These are phyloP conservation scores for Paramuricea clavata DNA, from an alignment of 92 coral and sea anemone species.

Conservation along the genomic window DNA sequence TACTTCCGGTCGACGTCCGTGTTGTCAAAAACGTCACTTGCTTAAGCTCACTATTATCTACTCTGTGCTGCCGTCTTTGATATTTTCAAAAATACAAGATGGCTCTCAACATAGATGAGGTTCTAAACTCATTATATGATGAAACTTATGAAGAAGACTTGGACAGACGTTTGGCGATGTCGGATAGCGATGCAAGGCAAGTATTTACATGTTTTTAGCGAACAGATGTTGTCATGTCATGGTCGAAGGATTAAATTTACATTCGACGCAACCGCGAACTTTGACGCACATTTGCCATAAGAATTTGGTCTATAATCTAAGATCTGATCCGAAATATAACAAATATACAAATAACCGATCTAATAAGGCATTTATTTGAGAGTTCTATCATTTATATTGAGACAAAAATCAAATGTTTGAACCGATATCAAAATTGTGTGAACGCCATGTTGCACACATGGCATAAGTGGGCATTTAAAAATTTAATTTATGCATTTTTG, in stretches of 20 bases:
- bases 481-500: background rate
- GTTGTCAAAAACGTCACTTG: too few species aligned
- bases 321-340: background rate
- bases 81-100: too few species aligned
- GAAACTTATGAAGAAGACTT: background rate
- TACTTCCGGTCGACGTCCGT: too few species aligned
- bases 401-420: background rate
- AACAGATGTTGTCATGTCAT: background rate
- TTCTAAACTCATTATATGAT: background rate
- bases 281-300: too few species aligned
- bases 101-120: background rate
- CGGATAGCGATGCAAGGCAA: background rate
- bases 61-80: background rate
- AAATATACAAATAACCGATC: too few species aligned
- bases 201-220: background rate
- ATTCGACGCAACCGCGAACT: too few species aligned
- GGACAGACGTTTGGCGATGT: background rate
- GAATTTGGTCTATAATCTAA: background rate
- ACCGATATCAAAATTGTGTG: background rate
- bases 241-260: background rate
- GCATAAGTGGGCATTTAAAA: background rate
- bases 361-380: background rate
- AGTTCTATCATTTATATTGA: background rate
- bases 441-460: background rate
- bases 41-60: too few species aligned